Evolutionary conservation across 2,797 vertebrate species (phyloP), one percentile per base, ranked within the genome.

Genomic region (Oryzias sinensis): DNA sequence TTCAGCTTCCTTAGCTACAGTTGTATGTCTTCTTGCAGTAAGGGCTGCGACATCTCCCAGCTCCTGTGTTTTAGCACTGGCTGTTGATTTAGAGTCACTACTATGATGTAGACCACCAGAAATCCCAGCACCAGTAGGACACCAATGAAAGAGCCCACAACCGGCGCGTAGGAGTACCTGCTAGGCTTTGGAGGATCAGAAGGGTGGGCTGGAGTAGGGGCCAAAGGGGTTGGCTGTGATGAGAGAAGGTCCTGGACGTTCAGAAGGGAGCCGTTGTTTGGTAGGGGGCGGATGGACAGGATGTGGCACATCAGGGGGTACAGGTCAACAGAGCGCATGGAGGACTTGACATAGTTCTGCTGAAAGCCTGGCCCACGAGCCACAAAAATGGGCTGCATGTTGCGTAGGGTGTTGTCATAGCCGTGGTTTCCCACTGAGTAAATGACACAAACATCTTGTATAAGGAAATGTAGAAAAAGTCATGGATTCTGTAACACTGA

Each of bases 301-400:
- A 98, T 91, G 70, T 93, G 89, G 82, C 95, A 98, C 89, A 97
- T 87, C 37, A 98, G 92, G 0, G 95, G 94, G 80, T 98, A 98
- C 49, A 98, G 85, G 79, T 98, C 97, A 2, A 96, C 93, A 0
- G 91, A 90, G 37, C 86, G 87, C 93, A 96, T 95, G 69, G 76
- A 85, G 62, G 83, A 65, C 76, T 93, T 96, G 59, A 91, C 78
- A 59, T 88, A 90, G 4, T 92, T 91, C 79, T 88, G 91, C 65
- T 85, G 93, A 80, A 98, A 96, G 70, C 93, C 93, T 14, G 97
- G 96, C 9, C 96, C 96, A 0, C 92, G 89, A 45, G 95, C 96
- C 68, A 97, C 72, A 52, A 98, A 95, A 67, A 97, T 85, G 0
- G 96, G 94, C 59, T 97, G 94, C 96, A 96, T 98, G 90, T 93